Base-by-base conservation (phyloP, 2,113 vertebrate genomes). In the Mormyrus iriodes region DNA sequence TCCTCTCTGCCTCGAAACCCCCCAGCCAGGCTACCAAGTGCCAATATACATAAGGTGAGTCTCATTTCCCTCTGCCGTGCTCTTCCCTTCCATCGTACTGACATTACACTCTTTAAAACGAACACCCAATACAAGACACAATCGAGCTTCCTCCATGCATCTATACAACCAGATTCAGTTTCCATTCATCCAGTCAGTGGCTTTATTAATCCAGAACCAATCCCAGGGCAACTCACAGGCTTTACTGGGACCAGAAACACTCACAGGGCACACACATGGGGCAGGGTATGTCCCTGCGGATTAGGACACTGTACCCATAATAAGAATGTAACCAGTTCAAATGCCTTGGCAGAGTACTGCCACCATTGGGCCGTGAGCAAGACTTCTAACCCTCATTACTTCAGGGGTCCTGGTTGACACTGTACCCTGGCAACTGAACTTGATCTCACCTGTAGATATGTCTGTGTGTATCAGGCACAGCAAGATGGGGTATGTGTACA, bases 31-130 rank as follows among this genome's bases (percentile, higher is more conserved):
- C 92, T 94, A 49, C 94, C 90, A 0, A 87, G 61, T 44, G 65
- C 90, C 86, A 94, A 91, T 91, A 89, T 94, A 69, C 95, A 93
- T 88, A 95, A 95, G 93, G 95, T 95, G 85, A 92, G 93, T 89
- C 39, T 2, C 73, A 51, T 52, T 42, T 79, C 51, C 61, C 13
- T 2, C 1, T 31, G 9, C 13, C 8, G 1, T 31, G 9, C 8
- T 5, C 21, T 49, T 27, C 42, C 7, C 3, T n/a, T 27, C 46
- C 4, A 42, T 42, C 73, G 1, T 79, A 39, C 15, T 39, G 35
- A 42, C 5, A 42, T 79, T 19, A 79, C 17, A 19, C 35, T 42
- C 35, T 79, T 42, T 42, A 79, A 76, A 42, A 39, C 19, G 31
- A 79, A 79, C 17, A 31, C 5, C 17, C 73, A 79, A 42, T 15